Evolutionary conservation across 2,797 vertebrate species (phyloP).

Genomic region (Otolemur crassicaudatus): DNA sequence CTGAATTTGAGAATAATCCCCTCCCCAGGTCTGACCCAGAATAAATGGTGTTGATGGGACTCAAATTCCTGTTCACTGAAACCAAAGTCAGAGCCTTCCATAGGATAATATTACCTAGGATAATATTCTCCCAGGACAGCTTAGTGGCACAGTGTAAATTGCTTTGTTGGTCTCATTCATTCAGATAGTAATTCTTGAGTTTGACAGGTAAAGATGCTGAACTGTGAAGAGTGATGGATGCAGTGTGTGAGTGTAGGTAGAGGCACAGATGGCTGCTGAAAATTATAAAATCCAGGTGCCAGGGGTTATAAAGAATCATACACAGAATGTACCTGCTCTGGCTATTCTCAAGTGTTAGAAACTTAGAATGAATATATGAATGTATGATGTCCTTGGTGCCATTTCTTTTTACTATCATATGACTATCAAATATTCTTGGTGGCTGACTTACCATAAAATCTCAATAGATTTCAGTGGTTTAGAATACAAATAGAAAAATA

Average conservation of each 20-base stretch:
- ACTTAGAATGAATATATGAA: slow-evolving; percentile 51
- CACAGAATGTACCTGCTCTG: neutral
- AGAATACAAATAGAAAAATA: slow-evolving; percentile 15
- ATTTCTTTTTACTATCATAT: slow-evolving; percentile 61
- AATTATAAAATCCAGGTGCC: slow-evolving; percentile 62
- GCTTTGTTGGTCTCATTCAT: slow-evolving; percentile 62
- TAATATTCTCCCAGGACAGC: slow-evolving; percentile 46
- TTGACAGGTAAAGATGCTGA: slow-evolving; percentile 75
- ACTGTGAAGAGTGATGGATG: slow-evolving; percentile 61
- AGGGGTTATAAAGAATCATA: slow-evolving; percentile 69
- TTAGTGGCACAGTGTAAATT: slow-evolving; percentile 52
- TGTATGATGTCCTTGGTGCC: slow-evolving; percentile 23
- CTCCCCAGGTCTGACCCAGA: neutral
- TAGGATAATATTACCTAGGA: neutral
- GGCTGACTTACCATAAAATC: slow-evolving; percentile 45
- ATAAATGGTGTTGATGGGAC: neutral
- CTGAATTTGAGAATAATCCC: neutral
- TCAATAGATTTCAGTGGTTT: slow-evolving; percentile 15
- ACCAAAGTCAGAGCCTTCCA: neutral
- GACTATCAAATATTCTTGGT: slow-evolving; percentile 55
- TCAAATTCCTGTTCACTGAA: slow-evolving; percentile 7
- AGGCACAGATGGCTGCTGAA: slow-evolving; percentile 74
- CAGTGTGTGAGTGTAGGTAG: neutral
- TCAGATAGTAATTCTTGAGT: slow-evolving; percentile 61
- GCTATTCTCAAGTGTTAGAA: slow-evolving; percentile 49